Evolutionary conservation across 2,888 invertebrate genomes (phyloP).

Genomic region (Calephelis perditalis): DNA sequence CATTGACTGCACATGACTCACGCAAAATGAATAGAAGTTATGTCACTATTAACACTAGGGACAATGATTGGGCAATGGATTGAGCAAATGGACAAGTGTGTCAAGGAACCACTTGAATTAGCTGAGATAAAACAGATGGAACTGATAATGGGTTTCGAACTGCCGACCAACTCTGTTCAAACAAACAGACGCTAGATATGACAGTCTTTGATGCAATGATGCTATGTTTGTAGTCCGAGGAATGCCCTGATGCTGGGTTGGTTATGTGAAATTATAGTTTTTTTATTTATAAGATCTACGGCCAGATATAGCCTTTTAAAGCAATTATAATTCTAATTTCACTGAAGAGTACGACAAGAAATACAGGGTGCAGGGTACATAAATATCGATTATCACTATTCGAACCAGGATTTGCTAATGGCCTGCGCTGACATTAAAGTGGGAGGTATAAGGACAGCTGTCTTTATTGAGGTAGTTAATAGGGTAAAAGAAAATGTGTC

Average conservation of each 20-base stretch:
- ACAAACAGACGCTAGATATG: neutral
- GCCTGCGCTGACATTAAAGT: no score
- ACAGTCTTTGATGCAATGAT: constrained; percentile 11
- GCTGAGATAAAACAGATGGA: constrained; percentile 46
- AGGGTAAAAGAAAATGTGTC: constrained; percentile 29
- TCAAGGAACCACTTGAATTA: constrained; percentile 55
- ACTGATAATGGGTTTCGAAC: constrained; percentile 23
- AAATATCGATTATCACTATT: no score
- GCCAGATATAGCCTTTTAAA: no score
- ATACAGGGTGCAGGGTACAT: no score
- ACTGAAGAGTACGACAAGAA: no score
- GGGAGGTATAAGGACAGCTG: no score
- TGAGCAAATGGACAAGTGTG: constrained; percentile 44
- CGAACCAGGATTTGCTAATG: no score
- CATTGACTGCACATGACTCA: constrained; percentile 23
- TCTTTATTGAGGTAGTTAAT: neutral
- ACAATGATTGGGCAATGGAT: constrained; percentile 40
- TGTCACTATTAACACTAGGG: constrained; percentile 51
- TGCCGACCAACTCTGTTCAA: constrained; percentile 13
- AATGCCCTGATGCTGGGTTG: no score
- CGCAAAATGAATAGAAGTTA: constrained; percentile 33
- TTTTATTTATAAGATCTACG: no score
- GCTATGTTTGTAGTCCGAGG: neutral
- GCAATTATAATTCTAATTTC: no score
- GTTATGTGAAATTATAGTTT: no score